phyloP scores from a whole-genome alignment of 2,888 invertebrate species.

The Lapara coniferarum region DNA sequence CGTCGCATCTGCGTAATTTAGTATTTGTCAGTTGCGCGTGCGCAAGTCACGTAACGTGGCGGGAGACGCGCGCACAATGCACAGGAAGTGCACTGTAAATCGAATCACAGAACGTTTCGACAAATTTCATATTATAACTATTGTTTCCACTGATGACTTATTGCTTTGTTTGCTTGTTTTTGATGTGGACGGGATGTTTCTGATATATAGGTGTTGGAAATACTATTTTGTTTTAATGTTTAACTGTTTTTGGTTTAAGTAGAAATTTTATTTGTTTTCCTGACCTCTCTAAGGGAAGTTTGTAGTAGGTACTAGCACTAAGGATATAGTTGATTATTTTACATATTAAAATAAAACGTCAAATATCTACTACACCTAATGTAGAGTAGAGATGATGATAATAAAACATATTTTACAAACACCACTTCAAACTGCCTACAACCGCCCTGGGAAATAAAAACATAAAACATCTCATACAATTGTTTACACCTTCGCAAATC shows the following conservation, averaged over 20 bases:
- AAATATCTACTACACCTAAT: neutral
- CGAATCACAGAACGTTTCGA: conserved; percentile 70
- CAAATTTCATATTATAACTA: conserved; percentile 66
- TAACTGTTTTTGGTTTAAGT: neutral
- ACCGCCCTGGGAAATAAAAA: neutral
- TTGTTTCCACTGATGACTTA: conserved; percentile 55
- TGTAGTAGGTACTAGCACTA: neutral
- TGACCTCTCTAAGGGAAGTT: neutral
- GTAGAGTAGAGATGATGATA: neutral
- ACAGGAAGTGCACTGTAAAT: conserved; percentile 80
- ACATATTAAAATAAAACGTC: neutral
- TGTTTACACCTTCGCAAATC: conserved; percentile 25
- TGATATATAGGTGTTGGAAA: neutral
- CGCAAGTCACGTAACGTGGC: conserved; percentile 59
- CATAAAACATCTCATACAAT: conserved; percentile 19
- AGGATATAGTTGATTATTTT: neutral
- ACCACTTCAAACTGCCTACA: neutral
- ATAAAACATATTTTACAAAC: neutral
- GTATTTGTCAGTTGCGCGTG: conserved; percentile 55
- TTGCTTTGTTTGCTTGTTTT: conserved; percentile 33
- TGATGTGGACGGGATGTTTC: neutral
- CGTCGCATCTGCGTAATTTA: conserved; percentile 40
- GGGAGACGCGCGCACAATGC: conserved; percentile 73
- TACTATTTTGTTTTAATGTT: neutral
- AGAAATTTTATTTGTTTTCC: neutral